phyloP scores from a whole-genome alignment of 35 echinoderm and acorn worm genomes.

The Apostichopus parvimensis region DNA sequence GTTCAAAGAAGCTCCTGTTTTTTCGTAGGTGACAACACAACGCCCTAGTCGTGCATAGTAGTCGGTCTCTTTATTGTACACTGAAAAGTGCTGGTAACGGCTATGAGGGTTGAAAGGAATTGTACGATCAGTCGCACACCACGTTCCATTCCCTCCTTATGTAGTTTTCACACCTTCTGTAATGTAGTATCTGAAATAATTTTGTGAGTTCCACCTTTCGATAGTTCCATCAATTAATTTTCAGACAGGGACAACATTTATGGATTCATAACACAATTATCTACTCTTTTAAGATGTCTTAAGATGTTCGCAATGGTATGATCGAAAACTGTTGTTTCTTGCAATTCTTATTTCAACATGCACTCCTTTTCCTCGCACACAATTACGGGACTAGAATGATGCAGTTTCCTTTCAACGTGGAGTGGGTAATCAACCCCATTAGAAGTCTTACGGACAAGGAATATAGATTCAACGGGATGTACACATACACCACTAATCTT shows the following conservation, averaged over 20 bases:
- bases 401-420: slow-evolving; percentile 30
- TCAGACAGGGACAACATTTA: background rate
- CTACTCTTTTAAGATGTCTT: slow-evolving; percentile 38
- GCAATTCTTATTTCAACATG: slow-evolving; percentile 31
- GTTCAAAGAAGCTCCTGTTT: background rate
- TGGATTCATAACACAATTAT: background rate
- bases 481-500: slow-evolving; percentile 11
- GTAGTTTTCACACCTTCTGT: background rate
- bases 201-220: background rate
- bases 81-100: slow-evolving; percentile 23
- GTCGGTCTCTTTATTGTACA: background rate
- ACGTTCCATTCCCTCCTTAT: background rate
- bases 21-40: slow-evolving; percentile 24
- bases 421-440: slow-evolving; percentile 46
- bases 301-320: background rate
- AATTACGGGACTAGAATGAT: background rate
- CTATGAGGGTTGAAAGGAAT: background rate
- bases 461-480: slow-evolving; percentile 21
- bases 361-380: slow-evolving; percentile 26
- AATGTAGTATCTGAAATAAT: background rate
- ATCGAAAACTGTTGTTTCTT: slow-evolving; percentile 22
- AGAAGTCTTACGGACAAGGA: slow-evolving; percentile 15
- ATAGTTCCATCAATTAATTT: background rate
- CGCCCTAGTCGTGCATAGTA: slow-evolving; percentile 28
- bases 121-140: background rate